These are phyloP conservation scores for Diachrysia chrysitis DNA, from an alignment of 2,888 invertebrate species.

Conservation along the genomic window DNA sequence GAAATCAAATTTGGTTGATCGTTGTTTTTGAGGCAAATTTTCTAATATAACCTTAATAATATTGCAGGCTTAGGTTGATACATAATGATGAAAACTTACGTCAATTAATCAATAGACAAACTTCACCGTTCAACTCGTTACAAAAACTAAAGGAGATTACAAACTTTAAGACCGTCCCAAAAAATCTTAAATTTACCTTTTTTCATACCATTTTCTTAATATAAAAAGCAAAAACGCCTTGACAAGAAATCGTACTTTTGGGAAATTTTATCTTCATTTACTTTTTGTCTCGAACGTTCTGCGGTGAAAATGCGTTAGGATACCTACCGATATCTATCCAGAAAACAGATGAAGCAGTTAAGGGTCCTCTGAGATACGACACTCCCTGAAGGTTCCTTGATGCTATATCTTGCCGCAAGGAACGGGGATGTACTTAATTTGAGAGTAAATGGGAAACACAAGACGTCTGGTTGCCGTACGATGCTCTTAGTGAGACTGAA, in stretches of 20 bases:
- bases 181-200: too few relatives aligned
- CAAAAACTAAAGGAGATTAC: too few relatives aligned
- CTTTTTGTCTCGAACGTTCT: conserved; percentile 17
- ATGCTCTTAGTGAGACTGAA: background rate
- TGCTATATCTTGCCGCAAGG: conserved; percentile 54
- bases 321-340: conserved; percentile 45
- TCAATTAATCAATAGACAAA: too few relatives aligned
- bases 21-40: too few relatives aligned
- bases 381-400: conserved; percentile 49
- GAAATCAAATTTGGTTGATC: background rate
- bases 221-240: conserved; percentile 2
- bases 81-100: too few relatives aligned
- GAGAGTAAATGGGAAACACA: conserved; percentile 54
- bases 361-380: conserved; percentile 50
- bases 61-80: too few relatives aligned
- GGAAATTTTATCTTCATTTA: conserved; percentile 14
- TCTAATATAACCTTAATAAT: too few relatives aligned
- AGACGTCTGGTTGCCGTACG: conserved; percentile 42
- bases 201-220: background rate
- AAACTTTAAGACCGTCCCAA: too few relatives aligned
- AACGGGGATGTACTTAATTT: conserved; percentile 57
- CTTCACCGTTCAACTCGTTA: too few relatives aligned
- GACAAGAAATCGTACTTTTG: conserved; percentile 6
- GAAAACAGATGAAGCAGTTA: conserved; percentile 51
- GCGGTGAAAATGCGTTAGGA: conserved; percentile 24